Conservation (phyloP, 2,113 vertebrate species). For the Vicugna pacos region DNA sequence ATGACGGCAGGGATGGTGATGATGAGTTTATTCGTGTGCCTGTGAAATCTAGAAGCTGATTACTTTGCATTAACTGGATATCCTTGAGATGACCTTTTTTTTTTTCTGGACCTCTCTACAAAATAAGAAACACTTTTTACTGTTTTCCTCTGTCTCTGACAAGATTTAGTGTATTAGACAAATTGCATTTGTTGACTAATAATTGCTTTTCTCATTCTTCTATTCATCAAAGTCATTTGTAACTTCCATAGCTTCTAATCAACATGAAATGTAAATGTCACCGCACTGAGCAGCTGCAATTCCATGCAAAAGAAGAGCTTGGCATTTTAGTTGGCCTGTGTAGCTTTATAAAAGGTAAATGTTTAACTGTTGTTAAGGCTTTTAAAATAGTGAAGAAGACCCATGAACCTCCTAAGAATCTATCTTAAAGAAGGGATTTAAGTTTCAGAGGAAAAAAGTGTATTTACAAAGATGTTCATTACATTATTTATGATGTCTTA, state of each 20-base stretch:
- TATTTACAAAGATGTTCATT: constrained; percentile 41
- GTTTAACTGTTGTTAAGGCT: constrained; percentile 43
- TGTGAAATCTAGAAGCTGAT: not conserved
- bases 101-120: not conserved
- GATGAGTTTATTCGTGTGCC: not conserved
- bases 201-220: constrained; percentile 21
- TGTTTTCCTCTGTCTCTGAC: not conserved
- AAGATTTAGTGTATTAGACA: constrained; percentile 40
- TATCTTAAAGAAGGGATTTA: constrained; percentile 44
- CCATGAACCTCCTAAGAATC: not conserved
- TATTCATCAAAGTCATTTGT: constrained; percentile 36
- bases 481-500: constrained; percentile 65
- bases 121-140: not conserved
- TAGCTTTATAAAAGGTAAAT: constrained; percentile 48
- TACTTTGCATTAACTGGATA: not conserved
- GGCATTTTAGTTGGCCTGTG: not conserved
- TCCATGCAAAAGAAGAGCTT: constrained; percentile 34
- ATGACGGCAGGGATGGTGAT: too few species aligned
- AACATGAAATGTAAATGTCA: not conserved
- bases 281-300: not conserved
- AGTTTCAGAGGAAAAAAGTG: constrained; percentile 25
- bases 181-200: not conserved
- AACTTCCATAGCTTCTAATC: constrained; percentile 9
- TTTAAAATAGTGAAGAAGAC: constrained; percentile 37
- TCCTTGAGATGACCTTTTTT: not conserved